These are phyloP conservation scores for Cyphomyrmex costatus DNA, from an alignment of 1,140 invertebrate species.

Conservation along the genomic window DNA sequence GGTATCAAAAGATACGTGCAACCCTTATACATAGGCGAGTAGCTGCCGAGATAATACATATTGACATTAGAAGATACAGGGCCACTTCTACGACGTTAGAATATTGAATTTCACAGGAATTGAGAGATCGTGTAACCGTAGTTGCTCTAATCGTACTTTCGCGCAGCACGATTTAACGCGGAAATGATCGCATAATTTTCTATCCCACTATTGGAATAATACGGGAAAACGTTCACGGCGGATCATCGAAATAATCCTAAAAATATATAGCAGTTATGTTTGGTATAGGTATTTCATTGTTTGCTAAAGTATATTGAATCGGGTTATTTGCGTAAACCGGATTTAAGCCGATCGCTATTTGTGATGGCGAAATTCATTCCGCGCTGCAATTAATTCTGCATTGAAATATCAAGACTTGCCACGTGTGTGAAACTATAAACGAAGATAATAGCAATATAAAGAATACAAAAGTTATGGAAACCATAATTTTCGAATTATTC, in stretches of 20 bases:
- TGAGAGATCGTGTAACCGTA: constrained; percentile 24
- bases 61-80: constrained; percentile 47
- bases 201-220: background rate
- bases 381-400: constrained; percentile 5
- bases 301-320: constrained; percentile 25
- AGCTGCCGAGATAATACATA: constrained; percentile 52
- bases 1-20: constrained; percentile 15
- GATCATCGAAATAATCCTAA: constrained; percentile 32
- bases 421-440: background rate
- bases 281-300: constrained; percentile 34
- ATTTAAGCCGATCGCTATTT: constrained; percentile 47
- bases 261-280: constrained; percentile 27
- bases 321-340: constrained; percentile 18
- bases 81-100: constrained; percentile 10
- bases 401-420: constrained; percentile 12
- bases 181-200: constrained; percentile 30
- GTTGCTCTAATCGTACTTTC: constrained; percentile 4
- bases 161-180: background rate
- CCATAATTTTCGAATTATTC: background rate
- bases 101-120: constrained; percentile 22
- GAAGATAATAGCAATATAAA: background rate
- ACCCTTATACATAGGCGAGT: constrained; percentile 34
- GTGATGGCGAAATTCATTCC: constrained; percentile 15
- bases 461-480: background rate
- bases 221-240: constrained; percentile 7